Conservation (phyloP, 2,113 vertebrate genomes). For the Tangachromis dhanisi region DNA sequence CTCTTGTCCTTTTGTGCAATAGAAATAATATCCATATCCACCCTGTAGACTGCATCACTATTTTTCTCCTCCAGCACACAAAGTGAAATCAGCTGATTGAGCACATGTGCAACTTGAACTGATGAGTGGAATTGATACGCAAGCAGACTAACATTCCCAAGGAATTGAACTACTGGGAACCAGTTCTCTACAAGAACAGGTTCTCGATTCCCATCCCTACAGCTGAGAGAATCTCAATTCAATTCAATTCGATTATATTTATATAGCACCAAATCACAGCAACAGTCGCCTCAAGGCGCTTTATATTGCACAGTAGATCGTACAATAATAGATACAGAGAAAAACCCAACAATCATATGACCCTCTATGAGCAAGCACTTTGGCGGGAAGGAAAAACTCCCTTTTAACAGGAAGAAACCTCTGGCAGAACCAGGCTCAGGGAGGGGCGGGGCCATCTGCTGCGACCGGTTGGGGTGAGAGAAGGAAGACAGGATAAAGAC, state of each 20-base stretch:
- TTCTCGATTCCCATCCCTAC: neutral
- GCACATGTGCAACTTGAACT: neutral
- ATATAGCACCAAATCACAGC: neutral
- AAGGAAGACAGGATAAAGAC: neutral
- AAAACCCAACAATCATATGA: neutral
- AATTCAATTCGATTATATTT: neutral
- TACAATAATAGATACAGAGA: neutral
- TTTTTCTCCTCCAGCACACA: neutral
- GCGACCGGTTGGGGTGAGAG: rapidly evolving
- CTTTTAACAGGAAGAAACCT: neutral
- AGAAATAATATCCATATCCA: neutral
- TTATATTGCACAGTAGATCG: neutral
- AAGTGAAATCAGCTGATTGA: neutral
- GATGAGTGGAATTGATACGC: neutral
- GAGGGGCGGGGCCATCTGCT: neutral
- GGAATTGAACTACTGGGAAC: neutral
- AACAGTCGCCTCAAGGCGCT: neutral
- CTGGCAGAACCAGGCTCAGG: rapidly evolving
- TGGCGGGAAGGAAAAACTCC: neutral
- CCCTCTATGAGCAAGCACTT: neutral
- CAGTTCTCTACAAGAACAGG: neutral
- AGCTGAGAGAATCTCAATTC: neutral
- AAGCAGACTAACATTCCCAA: neutral
- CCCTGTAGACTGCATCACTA: neutral
- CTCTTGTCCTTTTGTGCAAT: neutral